Evolutionary conservation across 2,797 vertebrate genomes (phyloP).

Genomic region (Cirrhinus mrigala): DNA sequence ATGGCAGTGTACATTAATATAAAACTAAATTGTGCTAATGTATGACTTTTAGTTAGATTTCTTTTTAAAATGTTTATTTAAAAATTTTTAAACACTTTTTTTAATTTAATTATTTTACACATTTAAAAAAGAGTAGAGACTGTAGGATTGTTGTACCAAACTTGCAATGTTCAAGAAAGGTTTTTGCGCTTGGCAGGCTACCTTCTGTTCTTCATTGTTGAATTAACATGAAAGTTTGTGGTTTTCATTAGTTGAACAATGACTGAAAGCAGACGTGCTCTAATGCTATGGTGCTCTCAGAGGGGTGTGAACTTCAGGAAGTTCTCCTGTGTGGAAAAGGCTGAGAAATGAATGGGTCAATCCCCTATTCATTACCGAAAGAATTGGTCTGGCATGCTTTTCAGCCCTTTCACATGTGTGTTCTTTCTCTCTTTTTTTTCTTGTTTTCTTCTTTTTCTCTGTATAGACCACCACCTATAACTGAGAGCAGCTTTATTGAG

Average conservation of each 20-base stretch:
- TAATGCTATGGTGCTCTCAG: neutral
- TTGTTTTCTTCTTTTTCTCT: conserved; percentile 61
- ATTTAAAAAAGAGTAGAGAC: neutral
- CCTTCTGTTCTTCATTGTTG: conserved; percentile 29
- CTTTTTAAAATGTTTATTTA: neutral
- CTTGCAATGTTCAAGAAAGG: neutral
- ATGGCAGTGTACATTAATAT: no score
- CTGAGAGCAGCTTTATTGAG: conserved; percentile 87
- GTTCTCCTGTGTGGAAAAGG: conserved; percentile 37
- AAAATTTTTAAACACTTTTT: neutral
- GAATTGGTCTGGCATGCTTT: conserved; percentile 16
- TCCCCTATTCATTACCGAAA: conserved; percentile 34
- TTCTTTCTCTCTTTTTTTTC: conserved; percentile 69
- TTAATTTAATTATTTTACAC: neutral
- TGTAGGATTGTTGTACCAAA: neutral
- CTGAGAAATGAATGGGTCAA: conserved; percentile 30
- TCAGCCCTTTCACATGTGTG: conserved; percentile 21
- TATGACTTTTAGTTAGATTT: neutral
- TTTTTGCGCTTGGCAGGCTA: neutral
- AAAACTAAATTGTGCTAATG: neutral
- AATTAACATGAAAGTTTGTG: conserved; percentile 1
- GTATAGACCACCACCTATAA: conserved; percentile 67
- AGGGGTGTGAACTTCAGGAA: conserved; percentile 38
- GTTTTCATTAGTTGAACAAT: conserved; percentile 46
- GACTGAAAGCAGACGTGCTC: conserved; percentile 36